A percentile compares a stretch with the other conserved stretches of the same genome.
Evolutionary conservation across 2,113 vertebrate genomes (phyloP).

Genomic region (Trichechus manatus): DNA sequence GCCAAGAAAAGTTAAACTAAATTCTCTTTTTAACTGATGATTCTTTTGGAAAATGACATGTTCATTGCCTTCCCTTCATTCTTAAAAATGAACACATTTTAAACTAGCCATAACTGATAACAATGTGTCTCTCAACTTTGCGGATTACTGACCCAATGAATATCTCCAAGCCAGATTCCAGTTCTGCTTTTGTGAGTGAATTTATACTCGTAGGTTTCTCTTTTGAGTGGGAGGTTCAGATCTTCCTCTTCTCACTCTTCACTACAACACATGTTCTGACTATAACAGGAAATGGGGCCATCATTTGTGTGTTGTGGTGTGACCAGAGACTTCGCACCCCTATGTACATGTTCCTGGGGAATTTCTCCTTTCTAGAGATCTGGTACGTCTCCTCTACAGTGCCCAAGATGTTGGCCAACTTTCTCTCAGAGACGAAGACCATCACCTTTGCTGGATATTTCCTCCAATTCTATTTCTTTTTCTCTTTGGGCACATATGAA

Average conservation of each 20-base stretch:
- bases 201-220: slow-evolving; percentile 74
- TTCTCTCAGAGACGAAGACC: slow-evolving; percentile 56
- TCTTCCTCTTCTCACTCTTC: slow-evolving; percentile 67
- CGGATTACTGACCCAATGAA: slow-evolving; percentile 45
- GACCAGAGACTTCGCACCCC: neutral
- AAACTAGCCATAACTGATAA: neutral
- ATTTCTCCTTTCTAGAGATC: slow-evolving; percentile 72
- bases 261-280: slow-evolving; percentile 45
- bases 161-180: slow-evolving; percentile 9
- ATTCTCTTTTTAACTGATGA: neutral
- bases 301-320: slow-evolving; percentile 36
- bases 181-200: slow-evolving; percentile 43
- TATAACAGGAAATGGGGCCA: slow-evolving; percentile 52
- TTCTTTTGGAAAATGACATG: neutral
- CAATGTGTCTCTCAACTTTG: neutral
- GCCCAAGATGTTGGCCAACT: slow-evolving; percentile 66
- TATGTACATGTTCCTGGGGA: neutral
- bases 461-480: slow-evolving; percentile 73
- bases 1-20: neutral
- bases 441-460: slow-evolving; percentile 66
- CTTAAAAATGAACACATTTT: neutral
- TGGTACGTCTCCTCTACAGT: slow-evolving; percentile 66
- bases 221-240: slow-evolving; percentile 38
- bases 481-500: slow-evolving; percentile 69
- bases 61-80: neutral